Percentiles rank a stretch among this genome's conserved stretches.
These are phyloP conservation scores for Mythimna lalbum DNA, from an alignment of 2,888 invertebrate genomes.

Conservation along the genomic window DNA sequence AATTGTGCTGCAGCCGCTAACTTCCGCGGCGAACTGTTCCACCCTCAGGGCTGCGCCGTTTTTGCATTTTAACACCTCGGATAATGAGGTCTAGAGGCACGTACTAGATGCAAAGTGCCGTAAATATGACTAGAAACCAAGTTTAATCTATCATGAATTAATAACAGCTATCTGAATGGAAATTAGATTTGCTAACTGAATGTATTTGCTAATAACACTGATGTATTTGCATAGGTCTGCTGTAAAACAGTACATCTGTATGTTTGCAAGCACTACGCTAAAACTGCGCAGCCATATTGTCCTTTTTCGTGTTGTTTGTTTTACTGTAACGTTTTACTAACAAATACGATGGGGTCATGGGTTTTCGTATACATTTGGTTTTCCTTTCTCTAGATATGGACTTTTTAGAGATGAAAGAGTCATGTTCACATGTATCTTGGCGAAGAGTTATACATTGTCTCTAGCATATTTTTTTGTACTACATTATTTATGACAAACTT, in stretches of 20 bases:
- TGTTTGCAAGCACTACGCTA: slow-evolving; percentile 9
- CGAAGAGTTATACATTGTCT: background rate
- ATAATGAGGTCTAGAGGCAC: slow-evolving; percentile 82
- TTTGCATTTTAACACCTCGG: slow-evolving; percentile 82
- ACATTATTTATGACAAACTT: too few species aligned
- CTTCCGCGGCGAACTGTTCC: slow-evolving; percentile 77
- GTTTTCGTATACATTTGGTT: background rate
- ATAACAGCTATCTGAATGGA: slow-evolving; percentile 37
- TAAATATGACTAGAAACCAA: slow-evolving; percentile 55
- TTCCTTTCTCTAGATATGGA: background rate
- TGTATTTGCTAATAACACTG: slow-evolving; percentile 23
- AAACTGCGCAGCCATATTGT: slow-evolving; percentile 2
- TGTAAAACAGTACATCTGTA: background rate
- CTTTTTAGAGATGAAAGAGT: background rate
- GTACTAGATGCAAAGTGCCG: slow-evolving; percentile 65
- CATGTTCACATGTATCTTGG: background rate
- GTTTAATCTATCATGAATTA: slow-evolving; percentile 46
- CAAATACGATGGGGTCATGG: background rate
- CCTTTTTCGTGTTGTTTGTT: background rate
- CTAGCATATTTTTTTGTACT: too few species aligned
- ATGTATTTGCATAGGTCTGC: slow-evolving; percentile 1
- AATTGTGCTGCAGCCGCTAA: slow-evolving; percentile 77
- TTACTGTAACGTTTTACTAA: background rate
- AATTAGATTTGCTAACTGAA: slow-evolving; percentile 6
- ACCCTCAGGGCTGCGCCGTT: slow-evolving; percentile 75